Evolutionary conservation across 2,113 vertebrate species (phyloP).

Genomic region (Centrocercus urophasianus): DNA sequence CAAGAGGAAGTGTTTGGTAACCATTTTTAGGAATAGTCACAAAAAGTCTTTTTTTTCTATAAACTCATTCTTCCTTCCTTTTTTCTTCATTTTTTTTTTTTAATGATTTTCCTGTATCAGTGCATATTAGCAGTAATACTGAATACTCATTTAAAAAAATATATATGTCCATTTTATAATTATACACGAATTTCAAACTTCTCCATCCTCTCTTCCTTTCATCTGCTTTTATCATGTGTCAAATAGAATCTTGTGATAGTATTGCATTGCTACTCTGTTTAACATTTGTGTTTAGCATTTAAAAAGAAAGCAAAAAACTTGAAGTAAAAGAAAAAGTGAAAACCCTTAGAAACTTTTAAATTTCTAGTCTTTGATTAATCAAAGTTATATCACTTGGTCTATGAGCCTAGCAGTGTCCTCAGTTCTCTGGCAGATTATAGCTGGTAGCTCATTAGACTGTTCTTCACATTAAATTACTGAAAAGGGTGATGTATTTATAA

Average conservation of each 20-base stretch:
- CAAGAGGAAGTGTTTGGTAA: neutral
- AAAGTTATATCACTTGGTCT: conserved; percentile 31
- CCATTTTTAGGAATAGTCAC: neutral
- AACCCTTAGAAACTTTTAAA: neutral
- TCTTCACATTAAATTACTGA: conserved; percentile 80
- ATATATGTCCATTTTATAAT: neutral
- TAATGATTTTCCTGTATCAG: neutral
- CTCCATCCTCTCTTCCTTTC: neutral
- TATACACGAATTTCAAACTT: neutral
- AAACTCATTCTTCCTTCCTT: neutral
- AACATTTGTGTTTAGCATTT: neutral
- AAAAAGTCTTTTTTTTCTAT: neutral
- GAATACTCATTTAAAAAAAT: neutral
- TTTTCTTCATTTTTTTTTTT: neutral
- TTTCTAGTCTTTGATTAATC: conserved; percentile 44
- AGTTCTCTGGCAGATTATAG: conserved; percentile 45
- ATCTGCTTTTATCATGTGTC: neutral
- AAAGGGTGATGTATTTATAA: conserved; percentile 83
- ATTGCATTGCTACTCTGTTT: conserved; percentile 18
- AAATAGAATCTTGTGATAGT: neutral
- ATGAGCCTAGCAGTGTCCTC: conserved; percentile 41
- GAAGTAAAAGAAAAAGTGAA: conserved; percentile 23
- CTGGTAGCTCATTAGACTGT: conserved; percentile 75
- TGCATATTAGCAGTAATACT: neutral
- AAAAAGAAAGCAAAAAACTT: conserved; percentile 9